phyloP scores from a whole-genome alignment of 2,888 invertebrate genomes.

The Thymelicus sylvestris region DNA sequence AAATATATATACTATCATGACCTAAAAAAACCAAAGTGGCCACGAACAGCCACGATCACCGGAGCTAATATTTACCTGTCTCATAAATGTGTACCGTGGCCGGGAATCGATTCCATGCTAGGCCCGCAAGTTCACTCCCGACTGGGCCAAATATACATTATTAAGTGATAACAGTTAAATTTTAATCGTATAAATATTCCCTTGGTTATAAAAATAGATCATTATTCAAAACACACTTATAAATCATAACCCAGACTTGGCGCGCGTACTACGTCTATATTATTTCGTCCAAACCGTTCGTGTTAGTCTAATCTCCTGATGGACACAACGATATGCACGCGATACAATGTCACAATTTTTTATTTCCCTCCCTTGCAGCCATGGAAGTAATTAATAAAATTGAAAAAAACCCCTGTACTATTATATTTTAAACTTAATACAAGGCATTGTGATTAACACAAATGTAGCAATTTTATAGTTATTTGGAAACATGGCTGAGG shows the following conservation, averaged over 20 bases:
- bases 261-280: conserved; percentile 33
- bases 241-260: conserved; percentile 30
- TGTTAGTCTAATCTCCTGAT: conserved; percentile 37
- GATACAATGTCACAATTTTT: conserved; percentile 34
- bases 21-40: too few relatives aligned
- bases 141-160: background rate
- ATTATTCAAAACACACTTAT: conserved; percentile 36
- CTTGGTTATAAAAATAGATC: conserved; percentile 17
- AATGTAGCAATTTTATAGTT: too few relatives aligned
- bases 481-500: too few relatives aligned
- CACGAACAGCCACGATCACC: too few relatives aligned
- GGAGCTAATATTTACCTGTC: too few relatives aligned
- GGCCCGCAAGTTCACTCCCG: too few relatives aligned
- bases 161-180: background rate
- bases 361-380: conserved; percentile 14
- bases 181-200: background rate
- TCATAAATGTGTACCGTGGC: too few relatives aligned
- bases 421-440: background rate
- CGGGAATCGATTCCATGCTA: too few relatives aligned
- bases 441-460: too few relatives aligned
- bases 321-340: conserved; percentile 36
- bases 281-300: conserved; percentile 34
- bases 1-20: too few relatives aligned
- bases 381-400: conserved; percentile 30
- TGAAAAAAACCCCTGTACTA: conserved; percentile 4